phyloP scores from a whole-genome alignment of 2,888 invertebrate genomes.

The Branchipolynoe longqiensis region DNA sequence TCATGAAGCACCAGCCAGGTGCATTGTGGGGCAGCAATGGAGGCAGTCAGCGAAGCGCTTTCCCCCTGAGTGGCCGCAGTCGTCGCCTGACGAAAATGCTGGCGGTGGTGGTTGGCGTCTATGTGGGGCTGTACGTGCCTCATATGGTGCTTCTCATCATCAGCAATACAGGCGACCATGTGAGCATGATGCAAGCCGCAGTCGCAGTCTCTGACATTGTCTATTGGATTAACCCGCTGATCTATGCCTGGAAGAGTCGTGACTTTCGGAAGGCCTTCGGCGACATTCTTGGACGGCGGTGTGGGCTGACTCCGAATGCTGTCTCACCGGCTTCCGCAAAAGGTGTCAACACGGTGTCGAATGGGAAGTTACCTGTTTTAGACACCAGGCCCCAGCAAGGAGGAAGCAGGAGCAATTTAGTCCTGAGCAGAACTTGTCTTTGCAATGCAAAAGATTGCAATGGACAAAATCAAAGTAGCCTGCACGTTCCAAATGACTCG shows the following conservation, averaged over 20 bases:
- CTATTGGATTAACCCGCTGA: constrained; percentile 9
- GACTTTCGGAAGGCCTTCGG: neutral
- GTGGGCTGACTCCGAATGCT: neutral
- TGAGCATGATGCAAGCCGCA: neutral
- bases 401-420: no score
- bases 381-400: no score
- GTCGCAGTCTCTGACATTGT: neutral
- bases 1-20: neutral
- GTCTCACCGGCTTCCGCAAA: no score
- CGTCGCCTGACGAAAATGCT: neutral
- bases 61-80: neutral
- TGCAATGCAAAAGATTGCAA: no score
- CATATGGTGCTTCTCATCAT: neutral
- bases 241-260: constrained; percentile 3
- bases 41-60: no score
- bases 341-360: no score
- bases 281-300: neutral
- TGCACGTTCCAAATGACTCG: no score
- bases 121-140: neutral
- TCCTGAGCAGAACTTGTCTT: no score
- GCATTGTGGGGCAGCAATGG: neutral
- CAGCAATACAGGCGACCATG: neutral
- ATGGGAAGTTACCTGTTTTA: no score
- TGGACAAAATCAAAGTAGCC: no score
- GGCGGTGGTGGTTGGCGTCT: neutral